phyloP scores from a whole-genome alignment of 2,888 invertebrate genomes.

The Dryocosmus kuriphilus region DNA sequence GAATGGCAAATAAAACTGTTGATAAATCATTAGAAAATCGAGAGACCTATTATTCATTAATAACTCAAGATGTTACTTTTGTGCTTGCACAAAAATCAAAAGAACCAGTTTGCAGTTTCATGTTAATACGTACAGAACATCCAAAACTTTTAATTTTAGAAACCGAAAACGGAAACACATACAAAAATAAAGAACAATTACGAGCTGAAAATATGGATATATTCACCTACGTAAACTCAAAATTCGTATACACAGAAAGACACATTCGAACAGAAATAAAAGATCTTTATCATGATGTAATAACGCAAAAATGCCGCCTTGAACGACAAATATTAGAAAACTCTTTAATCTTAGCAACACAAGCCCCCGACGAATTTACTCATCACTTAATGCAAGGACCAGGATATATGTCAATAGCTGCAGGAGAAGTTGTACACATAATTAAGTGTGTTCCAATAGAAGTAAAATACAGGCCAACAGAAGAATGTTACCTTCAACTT shows the following conservation, averaged over 20 bases:
- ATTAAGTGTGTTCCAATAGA: too few species aligned
- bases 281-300: too few species aligned
- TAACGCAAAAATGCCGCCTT: too few species aligned
- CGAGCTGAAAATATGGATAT: too few species aligned
- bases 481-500: slow-evolving; percentile 60
- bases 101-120: slow-evolving; percentile 39
- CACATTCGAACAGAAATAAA: too few species aligned
- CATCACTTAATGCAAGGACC: slow-evolving; percentile 56
- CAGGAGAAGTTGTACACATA: slow-evolving; percentile 64
- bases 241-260: too few species aligned
- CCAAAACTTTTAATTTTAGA: slow-evolving; percentile 46
- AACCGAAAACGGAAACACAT: too few species aligned
- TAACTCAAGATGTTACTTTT: slow-evolving; percentile 48
- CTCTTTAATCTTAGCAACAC: slow-evolving; percentile 55
- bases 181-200: too few species aligned
- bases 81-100: slow-evolving; percentile 44
- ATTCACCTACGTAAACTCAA: slow-evolving; percentile 57
- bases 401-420: slow-evolving; percentile 59
- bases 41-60: slow-evolving; percentile 44
- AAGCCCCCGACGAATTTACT: slow-evolving; percentile 61
- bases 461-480: slow-evolving; percentile 47
- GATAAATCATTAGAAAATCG: background rate
- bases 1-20: slow-evolving; percentile 43
- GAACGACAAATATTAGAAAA: slow-evolving; percentile 61
- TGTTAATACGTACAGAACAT: slow-evolving; percentile 46